Evolutionary conservation across 2,888 invertebrate species (phyloP), one percentile per base, ranked within the genome.

Genomic region (Crematogaster levior): DNA sequence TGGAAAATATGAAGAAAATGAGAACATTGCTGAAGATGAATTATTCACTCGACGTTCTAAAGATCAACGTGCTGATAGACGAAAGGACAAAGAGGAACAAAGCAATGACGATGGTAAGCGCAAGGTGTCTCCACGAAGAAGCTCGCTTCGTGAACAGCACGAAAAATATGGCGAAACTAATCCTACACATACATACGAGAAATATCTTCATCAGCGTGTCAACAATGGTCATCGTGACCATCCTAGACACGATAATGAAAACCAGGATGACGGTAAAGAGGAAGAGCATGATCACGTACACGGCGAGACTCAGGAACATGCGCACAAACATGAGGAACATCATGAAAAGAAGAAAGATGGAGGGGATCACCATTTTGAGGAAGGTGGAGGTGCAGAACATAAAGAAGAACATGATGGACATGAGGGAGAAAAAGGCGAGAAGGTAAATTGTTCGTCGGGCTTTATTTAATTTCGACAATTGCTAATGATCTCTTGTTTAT

Each of bases 341-440:
- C 21, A 61, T 3, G 40, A 37, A 7, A 65, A 70, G 15, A 46
- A 72, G 21, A 66, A 83, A 5, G 51, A 43, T 1, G 85, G 66
- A 1, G 84, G 60, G 27, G 81, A 85, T 27, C 79, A 89, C 15
- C 85, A 89, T 34, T 91, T 90, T 68, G 92, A 91, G 74, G 86
- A 93, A 81, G 94, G 93, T 7, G 93, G 88, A 4, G 93, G 93
- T 0, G 89, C 88, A 18, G 92, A 93, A 68, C 92, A 92, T 53
- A 86, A 92, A 9, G 91, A 92, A 9, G 93, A 91, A 6, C 93
- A 94, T 80, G 93, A 93, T 56, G 89, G 88, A 5, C 89, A 93
- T 48, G 92, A 93, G 53, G 94, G 92, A 12, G 93, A 95, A 37
- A 94, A 95, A 84, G 88, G 90, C 27, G 18, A 85, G 9, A 83